Evolutionary conservation across 2,888 invertebrate species (phyloP), one percentile per base, ranked within the genome.

Genomic region (Abscondita cerata): DNA sequence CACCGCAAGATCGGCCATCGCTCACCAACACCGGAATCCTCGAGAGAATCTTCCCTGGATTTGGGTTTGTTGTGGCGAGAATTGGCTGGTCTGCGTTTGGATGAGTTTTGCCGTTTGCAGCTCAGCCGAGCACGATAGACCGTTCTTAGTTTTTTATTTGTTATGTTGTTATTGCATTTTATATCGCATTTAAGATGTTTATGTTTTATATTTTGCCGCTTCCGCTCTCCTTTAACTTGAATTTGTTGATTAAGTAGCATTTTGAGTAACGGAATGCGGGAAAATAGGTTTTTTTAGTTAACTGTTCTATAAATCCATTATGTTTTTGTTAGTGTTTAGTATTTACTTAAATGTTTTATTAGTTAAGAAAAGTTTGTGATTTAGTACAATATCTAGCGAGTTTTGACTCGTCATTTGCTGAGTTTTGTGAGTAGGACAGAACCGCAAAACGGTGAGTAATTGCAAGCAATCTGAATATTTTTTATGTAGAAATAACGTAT

Each of bases 1-100:
- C 76, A 78, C 65, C 55, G 53, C 53, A 63, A 63, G 86, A 85
- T 84, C 86, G 86, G 84, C 86, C 86, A 86, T 86, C 81, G 78
- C 80, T 77, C 80, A 81, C 76, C 72, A 71, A 73, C 69, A 67
- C 71, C 75, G 54, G 72, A 73, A 18, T 75, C 78, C 51, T 72
- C 76, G 52, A 67, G 70, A 56, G 66, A 68, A 54, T 47, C 53
- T 6, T 59, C 65, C 20, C 70, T 80, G 67, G 81, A 81, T 70
- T 69, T 81, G 67, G 81, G 81, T 38, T 68, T 81, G 71, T 67
- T 81, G 71, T 81, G 81, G 81, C 79, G 81, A 68, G 81, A 81
- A 66, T 71, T 81, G 73, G 81, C 81, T 57, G 81, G 81, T 64
- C 74, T 81, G 67, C 78, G 81, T 56, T 74, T 81, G 67, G 80